phyloP scores from a whole-genome alignment of 2,888 invertebrate genomes.

The Meganola albula region DNA sequence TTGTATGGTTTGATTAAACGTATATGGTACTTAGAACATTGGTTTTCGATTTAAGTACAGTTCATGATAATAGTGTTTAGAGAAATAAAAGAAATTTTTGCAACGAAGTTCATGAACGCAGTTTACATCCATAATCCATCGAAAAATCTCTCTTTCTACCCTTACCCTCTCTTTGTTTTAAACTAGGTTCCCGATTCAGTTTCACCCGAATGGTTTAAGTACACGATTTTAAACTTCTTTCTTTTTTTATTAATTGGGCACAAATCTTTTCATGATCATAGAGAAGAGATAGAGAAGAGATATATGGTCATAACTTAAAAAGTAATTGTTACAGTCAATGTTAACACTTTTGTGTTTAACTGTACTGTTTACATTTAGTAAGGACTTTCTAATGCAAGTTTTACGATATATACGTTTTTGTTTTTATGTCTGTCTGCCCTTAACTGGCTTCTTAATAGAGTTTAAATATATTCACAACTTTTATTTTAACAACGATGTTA shows the following conservation, averaged over 20 bases:
- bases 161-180: too few relatives aligned
- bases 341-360: slow-evolving; percentile 12
- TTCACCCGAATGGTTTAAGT: too few relatives aligned
- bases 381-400: slow-evolving; percentile 23
- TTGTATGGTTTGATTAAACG: slow-evolving; percentile 11
- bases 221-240: too few relatives aligned
- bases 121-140: too few relatives aligned
- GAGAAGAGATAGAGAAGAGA: too few relatives aligned
- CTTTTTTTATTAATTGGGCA: too few relatives aligned
- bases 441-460: slow-evolving; percentile 15
- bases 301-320: neutral
- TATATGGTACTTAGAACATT: slow-evolving; percentile 15
- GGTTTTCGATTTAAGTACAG: slow-evolving; percentile 13
- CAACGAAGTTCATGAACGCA: too few relatives aligned
- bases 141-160: too few relatives aligned
- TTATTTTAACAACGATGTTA: slow-evolving; percentile 19
- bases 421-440: slow-evolving; percentile 19
- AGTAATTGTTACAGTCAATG: neutral
- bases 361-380: slow-evolving; percentile 21
- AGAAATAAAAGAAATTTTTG: too few relatives aligned
- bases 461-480: slow-evolving; percentile 15
- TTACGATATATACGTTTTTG: slow-evolving; percentile 24
- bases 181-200: too few relatives aligned
- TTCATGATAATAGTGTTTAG: slow-evolving; percentile 9
- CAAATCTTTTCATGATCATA: too few relatives aligned